Base-by-base conservation (phyloP, 1,140 invertebrate species). In the Hylyphantes graminicola region DNA sequence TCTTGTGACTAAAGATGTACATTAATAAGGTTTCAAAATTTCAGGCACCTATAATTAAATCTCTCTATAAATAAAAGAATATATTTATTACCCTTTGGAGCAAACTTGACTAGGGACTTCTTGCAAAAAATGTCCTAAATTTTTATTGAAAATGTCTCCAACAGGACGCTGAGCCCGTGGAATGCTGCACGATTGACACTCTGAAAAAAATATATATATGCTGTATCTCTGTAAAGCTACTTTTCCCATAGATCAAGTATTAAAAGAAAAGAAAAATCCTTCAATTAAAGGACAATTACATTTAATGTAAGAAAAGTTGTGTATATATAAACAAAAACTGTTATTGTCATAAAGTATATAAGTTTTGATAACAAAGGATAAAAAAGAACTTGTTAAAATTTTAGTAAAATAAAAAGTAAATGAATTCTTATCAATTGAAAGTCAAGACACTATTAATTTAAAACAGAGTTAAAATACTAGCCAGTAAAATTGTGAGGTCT, bases 121-220 rank as follows among this genome's bases (percentile, higher is more conserved):
- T 59, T 86, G 61, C 15, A 86, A 48, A 75, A 86, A 86, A 61
- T 86, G 55, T 48, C n/a, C n/a, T 15, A 86, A 73, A 65, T 83
- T 63, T 54, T 78, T 70, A 13, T 68, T 83, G 51, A 86, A 86
- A 50, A 57, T 13, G 15, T 73, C 50, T 19, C 67, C 80, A 61
- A 55, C 59, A 55, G 76, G 80, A 17, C 70, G 61, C 48, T 70
- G 51, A 19, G 17, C 35, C 12, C 77, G 50, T 50, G 67, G 82
- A n/a, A 84, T 76, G 70, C 78, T 80, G 19, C 70, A 85, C 6
- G 82, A 77, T 65, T 84, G 50, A 51, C 82, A 84, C 21, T 68
- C 72, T 84, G 35, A 57, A 59, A 59, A n/a, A 75, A 50, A 57
- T 54, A 83, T 21, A 53, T 48, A 61, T 13, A 59, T 72, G 6